Conservation (phyloP, 2,797 vertebrate genomes). For the Onychomys arenicola region DNA sequence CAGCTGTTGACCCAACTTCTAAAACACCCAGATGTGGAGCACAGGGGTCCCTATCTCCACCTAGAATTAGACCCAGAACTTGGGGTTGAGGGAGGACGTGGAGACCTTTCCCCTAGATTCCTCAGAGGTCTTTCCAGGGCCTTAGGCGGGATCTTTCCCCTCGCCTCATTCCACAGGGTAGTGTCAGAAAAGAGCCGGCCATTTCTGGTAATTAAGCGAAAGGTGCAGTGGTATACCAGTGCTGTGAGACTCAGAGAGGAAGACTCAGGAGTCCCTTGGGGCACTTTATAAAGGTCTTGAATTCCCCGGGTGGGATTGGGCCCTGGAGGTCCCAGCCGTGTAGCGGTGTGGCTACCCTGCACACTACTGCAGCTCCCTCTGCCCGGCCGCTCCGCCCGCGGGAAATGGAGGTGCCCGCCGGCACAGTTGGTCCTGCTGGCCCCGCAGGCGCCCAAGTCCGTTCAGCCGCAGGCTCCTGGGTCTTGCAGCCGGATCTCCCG, state of each 20-base stretch:
- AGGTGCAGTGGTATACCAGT: too few species aligned
- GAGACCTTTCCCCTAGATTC: background rate
- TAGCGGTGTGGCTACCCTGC: background rate
- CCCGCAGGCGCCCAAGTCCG: conserved; percentile 48
- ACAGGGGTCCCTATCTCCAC: background rate
- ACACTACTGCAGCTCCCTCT: background rate
- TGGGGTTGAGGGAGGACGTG: background rate
- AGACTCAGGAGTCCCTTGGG: background rate
- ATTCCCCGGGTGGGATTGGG: background rate
- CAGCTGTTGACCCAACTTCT: background rate
- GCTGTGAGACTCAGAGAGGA: background rate
- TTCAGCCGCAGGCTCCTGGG: background rate
- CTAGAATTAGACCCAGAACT: background rate
- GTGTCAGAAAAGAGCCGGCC: background rate
- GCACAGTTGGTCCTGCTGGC: conserved; percentile 40
- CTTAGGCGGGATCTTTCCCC: background rate
- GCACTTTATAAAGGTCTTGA: background rate
- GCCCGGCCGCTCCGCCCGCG: background rate
- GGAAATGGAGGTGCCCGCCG: background rate
- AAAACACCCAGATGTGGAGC: background rate
- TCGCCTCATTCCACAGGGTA: background rate
- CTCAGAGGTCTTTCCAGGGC: background rate
- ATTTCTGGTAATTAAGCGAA: background rate
- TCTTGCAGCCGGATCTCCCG: background rate
- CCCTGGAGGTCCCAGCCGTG: background rate